Evolutionary conservation across 2,888 invertebrate genomes (phyloP).

Genomic region (Luffia ferchaultella): DNA sequence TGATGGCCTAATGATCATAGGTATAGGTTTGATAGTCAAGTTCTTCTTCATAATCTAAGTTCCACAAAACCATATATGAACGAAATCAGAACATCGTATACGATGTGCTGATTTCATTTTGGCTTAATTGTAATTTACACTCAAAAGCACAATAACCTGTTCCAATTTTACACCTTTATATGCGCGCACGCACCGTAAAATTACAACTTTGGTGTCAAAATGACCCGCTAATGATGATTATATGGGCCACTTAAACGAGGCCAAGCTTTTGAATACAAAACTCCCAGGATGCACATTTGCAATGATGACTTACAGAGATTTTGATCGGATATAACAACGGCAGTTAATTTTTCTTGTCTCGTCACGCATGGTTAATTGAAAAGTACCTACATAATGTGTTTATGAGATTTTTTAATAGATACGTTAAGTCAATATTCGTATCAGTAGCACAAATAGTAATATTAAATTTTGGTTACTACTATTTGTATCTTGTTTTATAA

Average conservation of each 20-base stretch:
- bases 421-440: not conserved
- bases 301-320: slow-evolving; percentile 4
- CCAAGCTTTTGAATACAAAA: slow-evolving; percentile 4
- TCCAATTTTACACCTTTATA: slow-evolving; percentile 10
- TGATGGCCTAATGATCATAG: not conserved
- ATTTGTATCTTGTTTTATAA: not conserved
- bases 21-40: not conserved
- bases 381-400: no score
- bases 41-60: not conserved
- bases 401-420: no score
- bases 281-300: slow-evolving; percentile 2
- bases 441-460: not conserved
- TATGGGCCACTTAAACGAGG: not conserved
- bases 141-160: slow-evolving; percentile 1
- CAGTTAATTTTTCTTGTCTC: not conserved
- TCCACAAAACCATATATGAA: not conserved
- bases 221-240: not conserved
- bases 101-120: not conserved
- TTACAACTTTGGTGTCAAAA: slow-evolving; percentile 2
- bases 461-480: not conserved
- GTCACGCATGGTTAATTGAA: not conserved
- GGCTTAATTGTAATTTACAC: not conserved
- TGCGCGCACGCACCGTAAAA: slow-evolving; percentile 5
- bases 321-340: not conserved
- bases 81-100: not conserved